Evolutionary conservation across 2,888 invertebrate genomes (phyloP).

Genomic region (Pediacus dermestoides): DNA sequence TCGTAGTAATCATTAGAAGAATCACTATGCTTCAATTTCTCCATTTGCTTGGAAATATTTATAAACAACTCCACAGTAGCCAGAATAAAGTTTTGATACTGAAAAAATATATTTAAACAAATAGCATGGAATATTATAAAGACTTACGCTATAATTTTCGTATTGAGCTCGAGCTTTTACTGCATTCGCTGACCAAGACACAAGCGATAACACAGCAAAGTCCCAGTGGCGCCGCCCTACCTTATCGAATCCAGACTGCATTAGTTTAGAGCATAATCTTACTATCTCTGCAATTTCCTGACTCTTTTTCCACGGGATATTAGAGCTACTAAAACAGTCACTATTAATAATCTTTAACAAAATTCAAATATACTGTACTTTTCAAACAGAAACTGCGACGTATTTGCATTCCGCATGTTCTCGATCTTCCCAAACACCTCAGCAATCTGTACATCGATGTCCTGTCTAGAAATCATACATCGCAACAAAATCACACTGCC

Average conservation of each 20-base stretch:
- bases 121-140: slow-evolving; percentile 5
- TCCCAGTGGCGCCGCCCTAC: slow-evolving; percentile 64
- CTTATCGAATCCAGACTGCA: slow-evolving; percentile 35
- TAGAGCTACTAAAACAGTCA: slow-evolving; percentile 10
- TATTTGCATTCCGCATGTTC: slow-evolving; percentile 31
- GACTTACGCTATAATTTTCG: slow-evolving; percentile 54
- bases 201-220: slow-evolving; percentile 65
- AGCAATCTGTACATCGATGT: slow-evolving; percentile 43
- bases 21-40: slow-evolving; percentile 38
- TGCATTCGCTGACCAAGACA: slow-evolving; percentile 62
- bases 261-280: slow-evolving; percentile 43
- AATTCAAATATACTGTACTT: slow-evolving; percentile 22
- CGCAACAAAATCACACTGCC: slow-evolving; percentile 36
- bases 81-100: slow-evolving; percentile 54
- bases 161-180: slow-evolving; percentile 45
- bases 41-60: slow-evolving; percentile 51
- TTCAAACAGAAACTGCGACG: slow-evolving; percentile 32
- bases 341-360: slow-evolving; percentile 4
- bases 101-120: slow-evolving; percentile 17
- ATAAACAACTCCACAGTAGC: slow-evolving; percentile 55
- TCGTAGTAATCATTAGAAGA: slow-evolving; percentile 51
- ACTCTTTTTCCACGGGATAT: slow-evolving; percentile 40
- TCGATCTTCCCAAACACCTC: slow-evolving; percentile 39
- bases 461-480: slow-evolving; percentile 34
- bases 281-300: slow-evolving; percentile 48